Evolutionary conservation across 2,888 invertebrate genomes (phyloP).

Genomic region (Sarcophaga variegata): DNA sequence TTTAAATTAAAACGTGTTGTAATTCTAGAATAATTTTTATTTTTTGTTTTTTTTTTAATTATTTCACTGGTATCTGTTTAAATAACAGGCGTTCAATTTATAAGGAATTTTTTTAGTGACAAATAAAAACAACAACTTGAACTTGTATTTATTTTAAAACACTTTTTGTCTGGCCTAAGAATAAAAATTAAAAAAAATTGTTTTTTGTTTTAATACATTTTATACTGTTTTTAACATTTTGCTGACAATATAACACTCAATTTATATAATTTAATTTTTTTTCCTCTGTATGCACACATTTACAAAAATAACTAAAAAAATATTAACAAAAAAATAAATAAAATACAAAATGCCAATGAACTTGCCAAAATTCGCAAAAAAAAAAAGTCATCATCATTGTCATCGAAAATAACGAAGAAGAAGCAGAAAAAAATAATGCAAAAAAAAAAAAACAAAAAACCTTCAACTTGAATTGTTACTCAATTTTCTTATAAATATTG

Average conservation of each 20-base stretch:
- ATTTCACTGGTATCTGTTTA: conserved; percentile 26
- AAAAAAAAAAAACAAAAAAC: conserved; percentile 53
- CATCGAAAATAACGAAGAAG: conserved; percentile 49
- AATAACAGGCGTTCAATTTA: neutral
- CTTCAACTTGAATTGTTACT: conserved; percentile 66
- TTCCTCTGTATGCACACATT: neutral
- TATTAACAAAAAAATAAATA: conserved; percentile 13
- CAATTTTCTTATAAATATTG: conserved; percentile 60
- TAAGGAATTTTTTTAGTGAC: conserved; percentile 19
- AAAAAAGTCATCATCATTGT: conserved; percentile 58
- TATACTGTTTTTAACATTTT: conserved; percentile 22
- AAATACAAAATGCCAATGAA: conserved; percentile 21
- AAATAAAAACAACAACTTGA: neutral
- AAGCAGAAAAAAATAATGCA: conserved; percentile 1
- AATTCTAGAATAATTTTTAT: conserved; percentile 41
- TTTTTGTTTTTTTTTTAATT: neutral
- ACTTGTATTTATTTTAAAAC: conserved; percentile 21
- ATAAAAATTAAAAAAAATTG: neutral
- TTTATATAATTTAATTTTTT: conserved; percentile 17
- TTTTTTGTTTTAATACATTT: neutral
- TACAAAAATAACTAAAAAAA: conserved; percentile 20
- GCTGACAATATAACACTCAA: conserved; percentile 56
- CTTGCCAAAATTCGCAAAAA: conserved; percentile 8
- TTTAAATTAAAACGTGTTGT: conserved; percentile 35
- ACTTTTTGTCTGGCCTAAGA: neutral